These are phyloP conservation scores for Drosophila pseudoananassae DNA, from an alignment of 1,140 invertebrate genomes.

Conservation along the genomic window DNA sequence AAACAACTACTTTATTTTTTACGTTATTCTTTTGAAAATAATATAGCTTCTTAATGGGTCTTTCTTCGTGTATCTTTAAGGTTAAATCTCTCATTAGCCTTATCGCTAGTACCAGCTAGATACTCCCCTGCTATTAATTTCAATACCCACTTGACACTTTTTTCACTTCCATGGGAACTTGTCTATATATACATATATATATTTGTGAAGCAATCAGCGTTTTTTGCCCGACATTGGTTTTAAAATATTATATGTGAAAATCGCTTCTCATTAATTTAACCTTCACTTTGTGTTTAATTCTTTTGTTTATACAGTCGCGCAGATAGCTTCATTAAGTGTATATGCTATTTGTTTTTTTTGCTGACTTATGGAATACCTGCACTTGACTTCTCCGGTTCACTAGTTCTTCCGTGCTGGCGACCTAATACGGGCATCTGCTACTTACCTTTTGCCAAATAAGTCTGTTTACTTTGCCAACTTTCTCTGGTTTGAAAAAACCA, in stretches of 20 bases:
- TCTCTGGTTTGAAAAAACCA: slow-evolving; percentile 33
- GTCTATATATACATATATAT: background rate
- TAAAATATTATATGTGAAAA: slow-evolving; percentile 13
- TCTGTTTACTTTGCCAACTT: slow-evolving; percentile 32
- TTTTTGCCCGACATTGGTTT: slow-evolving; percentile 24
- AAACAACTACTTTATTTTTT: no score
- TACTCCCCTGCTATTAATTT: background rate
- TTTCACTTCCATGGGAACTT: slow-evolving; percentile 5
- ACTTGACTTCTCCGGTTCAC: slow-evolving; percentile 25
- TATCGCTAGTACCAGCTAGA: no score
- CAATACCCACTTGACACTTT: slow-evolving; percentile 8
- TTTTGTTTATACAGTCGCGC: slow-evolving; percentile 34
- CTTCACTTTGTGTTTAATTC: slow-evolving; percentile 36
- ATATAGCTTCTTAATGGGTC: no score
- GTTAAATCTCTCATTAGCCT: no score
- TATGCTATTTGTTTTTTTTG: background rate
- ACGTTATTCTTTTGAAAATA: no score
- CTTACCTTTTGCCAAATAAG: slow-evolving; percentile 21
- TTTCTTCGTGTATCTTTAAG: no score
- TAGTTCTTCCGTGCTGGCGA: slow-evolving; percentile 19
- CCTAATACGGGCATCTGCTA: slow-evolving; percentile 18
- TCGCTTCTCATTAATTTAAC: slow-evolving; percentile 32
- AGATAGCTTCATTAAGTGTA: background rate
- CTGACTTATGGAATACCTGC: slow-evolving; percentile 17
- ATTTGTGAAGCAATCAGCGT: slow-evolving; percentile 10